Evolutionary conservation across 2,888 invertebrate species (phyloP), one percentile per base, ranked within the genome.

Genomic region (Poecilus cupreus): DNA sequence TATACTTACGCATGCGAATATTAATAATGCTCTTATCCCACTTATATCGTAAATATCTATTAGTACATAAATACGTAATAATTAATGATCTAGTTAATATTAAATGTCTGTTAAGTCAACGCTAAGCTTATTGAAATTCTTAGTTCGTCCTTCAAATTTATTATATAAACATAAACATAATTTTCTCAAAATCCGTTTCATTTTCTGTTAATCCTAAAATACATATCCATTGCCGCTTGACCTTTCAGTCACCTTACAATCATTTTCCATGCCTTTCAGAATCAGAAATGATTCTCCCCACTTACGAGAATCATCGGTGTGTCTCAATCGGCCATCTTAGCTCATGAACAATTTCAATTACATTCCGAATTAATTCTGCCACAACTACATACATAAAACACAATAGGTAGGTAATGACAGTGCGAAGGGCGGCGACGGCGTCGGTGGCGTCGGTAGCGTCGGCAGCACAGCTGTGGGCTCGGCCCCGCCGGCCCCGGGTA

Each of bases 401-500:
- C 49, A 49, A 49, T 49, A 16, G n/a, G 16, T 16, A 16, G 49
- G 49, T 49, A 32, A 32, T 32, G 32, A 32, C 32, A 32, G 32
- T 32, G 32, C 32, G 32, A 32, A 32, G 32, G 32, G 32, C 32
- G 32, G 32, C 32, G 32, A 8, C 4, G 49, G 49, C 13, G 46
- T 3, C 13, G 46, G 11, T 8, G 46, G 46, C 13, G 46, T 4
- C n/a, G 49, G 4, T 6, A n/a, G 16, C 49, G 16, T 4, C n/a
- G 13, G 16, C 32, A 16, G n/a, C 16, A 49, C 49, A 49, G 13
- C 16, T 49, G 16, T 49, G 16, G 16, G 16, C 49, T n/a, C n/a
- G n/a, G n/a, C 16, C 0, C 24, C 20, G 57, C 32, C 68, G 16
- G 72, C 72, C 60, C 60, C 46, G 72, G 46, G 43, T 72, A 43